Percentiles rank a stretch among this genome's conserved stretches.
phyloP scores from a whole-genome alignment of 2,113 vertebrate genomes.

The Cynopterus brachyotis region DNA sequence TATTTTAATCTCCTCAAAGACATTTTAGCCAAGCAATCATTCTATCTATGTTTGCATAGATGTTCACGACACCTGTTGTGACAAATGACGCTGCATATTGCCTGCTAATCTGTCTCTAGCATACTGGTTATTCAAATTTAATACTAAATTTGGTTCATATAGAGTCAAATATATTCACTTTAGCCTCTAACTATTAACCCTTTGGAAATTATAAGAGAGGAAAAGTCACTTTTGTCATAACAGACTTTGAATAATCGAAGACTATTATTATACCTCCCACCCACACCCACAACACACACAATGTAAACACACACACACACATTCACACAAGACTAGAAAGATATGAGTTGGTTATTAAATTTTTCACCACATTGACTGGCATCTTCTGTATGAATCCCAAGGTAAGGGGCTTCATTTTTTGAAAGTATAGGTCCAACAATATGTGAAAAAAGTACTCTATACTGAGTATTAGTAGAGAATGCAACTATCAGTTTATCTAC shows the following conservation, averaged over 20 bases:
- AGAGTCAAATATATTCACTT: not conserved
- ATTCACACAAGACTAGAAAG: not conserved
- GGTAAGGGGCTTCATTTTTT: not conserved
- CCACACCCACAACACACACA: not conserved
- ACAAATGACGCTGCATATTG: not conserved
- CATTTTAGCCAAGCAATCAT: not conserved
- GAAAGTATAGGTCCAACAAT: accelerated
- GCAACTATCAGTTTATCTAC: not conserved
- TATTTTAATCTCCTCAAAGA: not conserved
- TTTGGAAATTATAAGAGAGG: not conserved
- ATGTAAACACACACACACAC: too few species aligned
- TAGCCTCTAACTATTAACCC: not conserved
- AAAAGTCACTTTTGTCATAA: not conserved
- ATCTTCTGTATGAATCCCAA: not conserved
- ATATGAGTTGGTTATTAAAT: not conserved
- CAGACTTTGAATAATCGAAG: not conserved
- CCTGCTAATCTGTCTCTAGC: not conserved
- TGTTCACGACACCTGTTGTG: not conserved
- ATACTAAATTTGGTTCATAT: constrained; percentile 6
- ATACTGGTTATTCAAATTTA: not conserved
- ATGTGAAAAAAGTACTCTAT: not conserved
- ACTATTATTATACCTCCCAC: not conserved
- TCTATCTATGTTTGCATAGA: not conserved
- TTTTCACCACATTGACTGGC: not conserved
- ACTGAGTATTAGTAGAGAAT: not conserved